phyloP scores from a whole-genome alignment of 2,888 invertebrate species.

The Chaetoderma sp. region DNA sequence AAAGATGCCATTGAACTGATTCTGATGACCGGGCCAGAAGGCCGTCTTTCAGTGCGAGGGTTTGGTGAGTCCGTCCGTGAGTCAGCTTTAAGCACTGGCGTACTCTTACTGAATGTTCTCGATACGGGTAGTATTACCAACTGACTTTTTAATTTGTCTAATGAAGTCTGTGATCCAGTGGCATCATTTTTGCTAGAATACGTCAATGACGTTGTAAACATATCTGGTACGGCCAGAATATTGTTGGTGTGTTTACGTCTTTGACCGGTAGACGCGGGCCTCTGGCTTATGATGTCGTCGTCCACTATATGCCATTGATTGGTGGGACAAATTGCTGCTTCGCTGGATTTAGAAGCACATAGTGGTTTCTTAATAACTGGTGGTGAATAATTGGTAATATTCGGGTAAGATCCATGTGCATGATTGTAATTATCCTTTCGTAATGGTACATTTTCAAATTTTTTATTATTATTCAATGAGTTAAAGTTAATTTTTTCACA shows the following conservation, averaged over 20 bases:
- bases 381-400: too few species aligned
- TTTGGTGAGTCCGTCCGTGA: constrained; percentile 21
- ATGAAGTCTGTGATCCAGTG: background rate
- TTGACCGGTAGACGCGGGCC: background rate
- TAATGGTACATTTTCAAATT: background rate
- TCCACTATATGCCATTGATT: too few species aligned
- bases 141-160: constrained; percentile 27
- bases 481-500: background rate
- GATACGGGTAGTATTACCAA: constrained; percentile 16
- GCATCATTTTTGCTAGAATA: constrained; percentile 26
- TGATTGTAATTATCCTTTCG: too few species aligned
- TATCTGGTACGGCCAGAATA: constrained; percentile 35
- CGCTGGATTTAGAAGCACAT: too few species aligned
- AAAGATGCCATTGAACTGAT: constrained; percentile 26
- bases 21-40: constrained; percentile 39
- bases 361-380: too few species aligned
- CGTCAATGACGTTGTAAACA: constrained; percentile 48
- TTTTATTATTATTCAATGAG: background rate
- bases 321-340: too few species aligned
- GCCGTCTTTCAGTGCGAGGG: constrained; percentile 27
- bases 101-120: background rate
- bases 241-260: constrained; percentile 1
- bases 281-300: constrained; percentile 11
- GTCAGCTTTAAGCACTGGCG: constrained; percentile 1
- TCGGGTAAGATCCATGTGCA: too few species aligned